Conservation (phyloP, 2,888 invertebrate genomes). For the Heliconius ismenius region DNA sequence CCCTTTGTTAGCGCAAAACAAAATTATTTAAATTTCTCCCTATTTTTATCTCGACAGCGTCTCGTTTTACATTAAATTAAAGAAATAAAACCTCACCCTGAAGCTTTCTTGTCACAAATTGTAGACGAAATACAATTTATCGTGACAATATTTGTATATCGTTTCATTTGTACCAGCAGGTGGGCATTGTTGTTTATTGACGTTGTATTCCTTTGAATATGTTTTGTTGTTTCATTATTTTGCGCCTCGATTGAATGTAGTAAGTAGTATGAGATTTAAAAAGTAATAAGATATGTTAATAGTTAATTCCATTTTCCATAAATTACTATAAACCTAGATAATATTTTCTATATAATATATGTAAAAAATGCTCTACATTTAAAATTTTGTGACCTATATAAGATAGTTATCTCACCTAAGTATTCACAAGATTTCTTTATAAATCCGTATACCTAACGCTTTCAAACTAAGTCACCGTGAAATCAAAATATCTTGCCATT, state of each 20-base stretch:
- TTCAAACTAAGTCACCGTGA: slow-evolving; percentile 1
- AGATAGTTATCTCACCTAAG: not conserved
- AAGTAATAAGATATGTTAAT: not conserved
- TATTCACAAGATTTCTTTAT: not conserved
- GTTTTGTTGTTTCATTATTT: not conserved
- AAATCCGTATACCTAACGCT: not conserved
- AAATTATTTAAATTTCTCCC: slow-evolving; percentile 9
- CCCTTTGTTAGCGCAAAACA: slow-evolving; percentile 10
- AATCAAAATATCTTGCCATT: slow-evolving; percentile 4
- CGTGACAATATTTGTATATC: slow-evolving; percentile 20
- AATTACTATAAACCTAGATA: not conserved
- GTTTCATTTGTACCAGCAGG: slow-evolving; percentile 23
- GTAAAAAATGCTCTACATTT: not conserved
- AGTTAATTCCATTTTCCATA: not conserved
- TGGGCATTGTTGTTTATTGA: slow-evolving; percentile 23
- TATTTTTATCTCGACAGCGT: slow-evolving; percentile 2
- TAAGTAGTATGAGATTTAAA: too few species aligned
- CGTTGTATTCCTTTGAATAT: slow-evolving; percentile 6
- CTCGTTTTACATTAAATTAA: slow-evolving; percentile 13
- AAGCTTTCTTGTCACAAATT: slow-evolving; percentile 13
- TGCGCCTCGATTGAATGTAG: not conserved
- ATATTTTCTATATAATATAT: not conserved
- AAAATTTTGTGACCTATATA: not conserved
- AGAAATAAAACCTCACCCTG: not conserved
- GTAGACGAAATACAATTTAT: slow-evolving; percentile 23